Percentiles rank a stretch among this genome's conserved stretches.
Evolutionary conservation across 2,113 vertebrate genomes (phyloP).

Genomic region (Catagonus wagneri): DNA sequence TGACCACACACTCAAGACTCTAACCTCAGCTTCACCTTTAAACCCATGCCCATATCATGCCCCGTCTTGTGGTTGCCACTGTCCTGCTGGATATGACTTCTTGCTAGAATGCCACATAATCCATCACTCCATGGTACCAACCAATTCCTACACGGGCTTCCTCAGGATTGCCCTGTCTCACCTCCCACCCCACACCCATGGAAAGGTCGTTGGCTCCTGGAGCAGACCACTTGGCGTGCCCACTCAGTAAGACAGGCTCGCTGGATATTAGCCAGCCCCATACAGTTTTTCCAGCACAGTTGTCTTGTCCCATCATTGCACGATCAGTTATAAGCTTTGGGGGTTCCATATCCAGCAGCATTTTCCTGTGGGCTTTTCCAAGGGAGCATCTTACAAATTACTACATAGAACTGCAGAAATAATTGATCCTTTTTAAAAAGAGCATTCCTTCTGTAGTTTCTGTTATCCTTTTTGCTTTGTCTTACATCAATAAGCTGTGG

Average conservation of each 20-base stretch:
- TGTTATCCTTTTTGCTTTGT: conserved; percentile 26
- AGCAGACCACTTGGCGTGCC: background rate
- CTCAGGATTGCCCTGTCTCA: background rate
- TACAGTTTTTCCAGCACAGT: background rate
- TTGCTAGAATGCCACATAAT: background rate
- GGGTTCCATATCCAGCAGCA: background rate
- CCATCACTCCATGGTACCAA: background rate
- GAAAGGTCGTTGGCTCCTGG: background rate
- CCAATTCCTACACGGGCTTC: background rate
- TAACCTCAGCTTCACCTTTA: background rate
- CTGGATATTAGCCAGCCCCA: background rate
- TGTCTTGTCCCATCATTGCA: background rate
- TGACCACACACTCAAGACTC: background rate
- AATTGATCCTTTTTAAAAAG: conserved; percentile 34
- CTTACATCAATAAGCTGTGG: background rate
- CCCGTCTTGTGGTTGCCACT: background rate
- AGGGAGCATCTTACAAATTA: background rate
- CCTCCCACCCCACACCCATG: background rate
- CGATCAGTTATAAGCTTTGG: background rate
- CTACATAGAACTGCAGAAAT: conserved; percentile 22
- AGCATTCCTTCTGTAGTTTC: background rate
- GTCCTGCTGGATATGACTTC: background rate
- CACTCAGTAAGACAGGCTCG: background rate
- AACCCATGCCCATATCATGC: background rate
- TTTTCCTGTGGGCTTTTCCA: background rate